Base-by-base conservation (phyloP, 2,888 invertebrate genomes). In the Cephus pygmeus region DNA sequence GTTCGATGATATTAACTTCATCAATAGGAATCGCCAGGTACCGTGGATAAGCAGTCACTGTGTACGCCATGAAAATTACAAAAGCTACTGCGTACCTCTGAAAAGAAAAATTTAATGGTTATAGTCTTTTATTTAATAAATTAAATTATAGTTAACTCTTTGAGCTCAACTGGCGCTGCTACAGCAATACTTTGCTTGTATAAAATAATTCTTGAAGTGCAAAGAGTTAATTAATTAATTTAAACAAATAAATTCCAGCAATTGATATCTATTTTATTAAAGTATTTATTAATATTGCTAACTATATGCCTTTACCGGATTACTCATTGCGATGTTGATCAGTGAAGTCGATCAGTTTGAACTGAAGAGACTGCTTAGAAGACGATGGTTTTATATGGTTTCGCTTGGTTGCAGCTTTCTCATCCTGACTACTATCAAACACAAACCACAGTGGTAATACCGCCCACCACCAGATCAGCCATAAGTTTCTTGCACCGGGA, bases 21-120 rank as follows among this genome's bases (percentile, higher is more conserved):
- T 94, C 94, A 3, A 94, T 92, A 0, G 94, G 94, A 33, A 94
- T 93, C 31, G 94, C 94, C 81, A 94, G 93, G 92, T 93, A 94
- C 23, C 93, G 93, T 0, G 94, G 93, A 86, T 93, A 92, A 31
- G 93, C 94, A 73, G 90, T 80, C 1, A 90, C 90, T 31, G 89
- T 86, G 73, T 91, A 91, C 11, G 88, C 87, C 34, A 91, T 73
- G 69, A 79, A 75, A 9, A 81, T 23, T 12, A 78, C 75, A 12
- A 79, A 56, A 9, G 79, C 34, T 30, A 80, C 56, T 23, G 23
- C 23, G 9, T 9, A 71, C 11, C 77, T 34, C 82, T 82, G 79
- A 33, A 81, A 56, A 23, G 23, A 9, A 56, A 56, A 56, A 56
- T 56, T 15, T 9, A 56, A 23, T 56, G 23, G 23, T 56, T 23